Evolutionary conservation across 2,797 vertebrate species (phyloP), one percentile per base, ranked within the genome.

Genomic region (Miichthys miiuy): DNA sequence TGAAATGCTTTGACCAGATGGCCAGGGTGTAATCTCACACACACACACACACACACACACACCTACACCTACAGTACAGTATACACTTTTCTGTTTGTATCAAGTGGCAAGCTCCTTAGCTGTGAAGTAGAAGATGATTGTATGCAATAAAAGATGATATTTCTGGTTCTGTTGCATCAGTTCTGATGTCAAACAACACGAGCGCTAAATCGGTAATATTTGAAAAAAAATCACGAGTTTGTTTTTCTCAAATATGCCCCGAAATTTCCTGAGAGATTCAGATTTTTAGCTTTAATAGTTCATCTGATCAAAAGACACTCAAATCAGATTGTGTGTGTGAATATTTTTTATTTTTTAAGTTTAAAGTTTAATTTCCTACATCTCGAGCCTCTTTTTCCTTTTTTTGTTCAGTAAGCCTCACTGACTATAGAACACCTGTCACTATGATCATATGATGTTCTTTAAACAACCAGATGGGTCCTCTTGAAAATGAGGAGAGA

Each of bases 401-500:
- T 68, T 80, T 84, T 75, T 68, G 50, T 41, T 69, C 64, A 21
- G 17, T 62, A 74, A 82, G 63, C 50, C 65, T 60, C 68, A 56
- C 70, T 85, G 62, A 83, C 60, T 34, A 69, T 64, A 78, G 27
- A 86, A 72, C 75, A 91, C 82, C 87, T 90, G 87, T 89, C 88
- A 87, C 71, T 89, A 52, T 75, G 65, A 89, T 84, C 85, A 84
- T 82, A 83, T 86, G 81, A 85, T 72, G 78, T 80, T 81, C 72
- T 87, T 88, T 69, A 83, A 87, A 75, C 81, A 88, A 75, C 69
- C 89, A 92, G 89, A 91, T 92, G 91, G 88, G 79, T 84, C 85
- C 68, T 80, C 42, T 60, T 68, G 68, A 89, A 85, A 83, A 85
- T 57, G 76, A 84, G 75, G 55, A 79, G 42, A 77, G 47, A 83